Evolutionary conservation across 2,797 vertebrate species (phyloP), one percentile per base, ranked within the genome.

Genomic region (Sebastes oblongus): DNA sequence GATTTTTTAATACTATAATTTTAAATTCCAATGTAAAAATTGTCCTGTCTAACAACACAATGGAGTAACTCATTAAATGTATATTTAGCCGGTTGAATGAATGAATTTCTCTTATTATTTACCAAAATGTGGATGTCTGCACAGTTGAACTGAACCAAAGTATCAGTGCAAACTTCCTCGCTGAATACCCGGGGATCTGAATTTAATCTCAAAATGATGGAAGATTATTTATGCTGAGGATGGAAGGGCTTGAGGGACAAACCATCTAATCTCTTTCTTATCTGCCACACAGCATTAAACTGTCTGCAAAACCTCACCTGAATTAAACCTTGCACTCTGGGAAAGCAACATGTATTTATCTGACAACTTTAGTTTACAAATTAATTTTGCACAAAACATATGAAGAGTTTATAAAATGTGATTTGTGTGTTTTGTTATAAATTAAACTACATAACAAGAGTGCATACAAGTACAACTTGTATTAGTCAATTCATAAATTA

Each of bases 141-240:
- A 30, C 55, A 50, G 36, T 18, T 50, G 6, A 66, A 69, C 13
- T 27, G 39, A 69, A 30, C 30, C 18, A 67, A 71, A 69, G 50
- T 9, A 54, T 62, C 12, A 60, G 20, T 72, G n/a, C 27, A 80
- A 69, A 81, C 52, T 22, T 76, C 64, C 61, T 36, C 6, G 1
- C 61, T 36, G 54, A 72, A 83, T 61, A 84, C 25, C 69, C 30
- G 29, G 20, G 32, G 80, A 78, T 64, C 60, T 69, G 62, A 81
- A 77, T 81, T 84, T 60, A 77, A 87, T 80, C 70, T 86, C 4
- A 61, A 80, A 84, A 66, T 80, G 75, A 85, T 76, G 61, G 52
- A 61, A 66, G 56, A 87, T 78, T 87, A 86, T 84, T 86, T 82
- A 82, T 78, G 60, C 72, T 66, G 65, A 64, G 67, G 76, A 82